Evolutionary conservation across 2,888 invertebrate genomes (phyloP).

Genomic region (Bombylius discolor): DNA sequence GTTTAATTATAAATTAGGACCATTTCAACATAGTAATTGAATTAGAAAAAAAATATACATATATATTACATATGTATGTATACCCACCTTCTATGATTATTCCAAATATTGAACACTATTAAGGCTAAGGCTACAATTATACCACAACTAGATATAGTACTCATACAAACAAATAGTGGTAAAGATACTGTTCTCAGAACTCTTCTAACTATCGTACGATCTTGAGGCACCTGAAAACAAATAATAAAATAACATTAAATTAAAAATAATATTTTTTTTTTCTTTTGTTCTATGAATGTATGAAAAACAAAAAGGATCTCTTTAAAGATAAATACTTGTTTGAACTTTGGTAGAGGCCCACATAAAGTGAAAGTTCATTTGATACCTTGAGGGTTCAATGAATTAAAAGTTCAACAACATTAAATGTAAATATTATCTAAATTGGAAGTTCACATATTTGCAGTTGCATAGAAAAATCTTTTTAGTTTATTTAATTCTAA

Average conservation of each 20-base stretch:
- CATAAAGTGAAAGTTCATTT: too few relatives aligned
- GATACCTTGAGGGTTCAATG: too few relatives aligned
- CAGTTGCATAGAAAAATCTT: too few relatives aligned
- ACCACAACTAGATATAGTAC: slow-evolving; percentile 77
- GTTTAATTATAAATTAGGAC: too few relatives aligned
- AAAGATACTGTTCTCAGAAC: slow-evolving; percentile 77
- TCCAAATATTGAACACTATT: slow-evolving; percentile 84
- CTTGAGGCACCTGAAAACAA: slow-evolving; percentile 72
- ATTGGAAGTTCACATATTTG: too few relatives aligned
- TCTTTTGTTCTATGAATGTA: background rate
- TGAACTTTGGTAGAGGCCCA: background rate
- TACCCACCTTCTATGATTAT: slow-evolving; percentile 77
- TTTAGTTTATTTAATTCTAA: too few relatives aligned
- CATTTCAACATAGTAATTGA: too few relatives aligned
- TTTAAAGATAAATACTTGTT: background rate
- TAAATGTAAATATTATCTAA: too few relatives aligned
- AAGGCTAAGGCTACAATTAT: slow-evolving; percentile 73
- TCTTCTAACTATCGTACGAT: slow-evolving; percentile 78
- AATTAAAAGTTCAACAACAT: too few relatives aligned
- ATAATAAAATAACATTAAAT: background rate
- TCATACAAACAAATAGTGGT: slow-evolving; percentile 87
- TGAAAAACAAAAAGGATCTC: background rate
- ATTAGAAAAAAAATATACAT: too few relatives aligned
- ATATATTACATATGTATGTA: background rate
- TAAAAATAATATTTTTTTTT: background rate